Evolutionary conservation across 1,140 invertebrate genomes (phyloP).

Genomic region (Drosophila kanapiae): DNA sequence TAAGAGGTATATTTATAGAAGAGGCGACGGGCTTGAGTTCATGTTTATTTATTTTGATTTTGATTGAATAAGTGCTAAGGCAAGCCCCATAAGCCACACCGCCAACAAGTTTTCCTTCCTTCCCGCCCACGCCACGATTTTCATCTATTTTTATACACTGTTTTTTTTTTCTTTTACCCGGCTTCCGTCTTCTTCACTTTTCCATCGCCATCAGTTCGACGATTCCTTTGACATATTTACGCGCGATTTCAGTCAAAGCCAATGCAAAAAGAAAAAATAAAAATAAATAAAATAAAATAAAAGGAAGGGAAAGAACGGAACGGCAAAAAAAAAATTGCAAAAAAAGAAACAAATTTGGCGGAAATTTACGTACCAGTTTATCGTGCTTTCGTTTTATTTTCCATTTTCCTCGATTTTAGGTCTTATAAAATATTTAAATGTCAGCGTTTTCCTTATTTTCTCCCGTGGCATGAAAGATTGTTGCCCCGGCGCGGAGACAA

Average conservation of each 20-base stretch:
- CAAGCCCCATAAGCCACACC: conserved; percentile 39
- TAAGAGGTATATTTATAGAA: conserved; percentile 43
- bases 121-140: background rate
- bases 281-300: background rate
- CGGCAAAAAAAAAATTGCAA: background rate
- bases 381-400: conserved; percentile 5
- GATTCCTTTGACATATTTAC: conserved; percentile 68
- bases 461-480: conserved; percentile 41
- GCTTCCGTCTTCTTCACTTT: background rate
- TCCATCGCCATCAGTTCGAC: background rate
- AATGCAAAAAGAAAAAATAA: conserved; percentile 6
- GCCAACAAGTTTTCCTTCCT: conserved; percentile 8
- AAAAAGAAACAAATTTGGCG: conserved; percentile 41
- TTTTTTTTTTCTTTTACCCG: background rate
- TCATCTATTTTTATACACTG: conserved; percentile 14
- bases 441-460: conserved; percentile 28
- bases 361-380: conserved; percentile 29
- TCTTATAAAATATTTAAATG: conserved; percentile 76
- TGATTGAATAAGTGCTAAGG: conserved; percentile 75
- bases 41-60: conserved; percentile 74
- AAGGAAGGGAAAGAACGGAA: background rate
- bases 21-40: conserved; percentile 9
- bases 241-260: conserved; percentile 55
- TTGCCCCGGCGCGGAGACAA: conserved; percentile 32
- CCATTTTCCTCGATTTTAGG: conserved; percentile 28